Conservation (phyloP, 1,140 invertebrate genomes). For the Lordiphosa clarofinis region DNA sequence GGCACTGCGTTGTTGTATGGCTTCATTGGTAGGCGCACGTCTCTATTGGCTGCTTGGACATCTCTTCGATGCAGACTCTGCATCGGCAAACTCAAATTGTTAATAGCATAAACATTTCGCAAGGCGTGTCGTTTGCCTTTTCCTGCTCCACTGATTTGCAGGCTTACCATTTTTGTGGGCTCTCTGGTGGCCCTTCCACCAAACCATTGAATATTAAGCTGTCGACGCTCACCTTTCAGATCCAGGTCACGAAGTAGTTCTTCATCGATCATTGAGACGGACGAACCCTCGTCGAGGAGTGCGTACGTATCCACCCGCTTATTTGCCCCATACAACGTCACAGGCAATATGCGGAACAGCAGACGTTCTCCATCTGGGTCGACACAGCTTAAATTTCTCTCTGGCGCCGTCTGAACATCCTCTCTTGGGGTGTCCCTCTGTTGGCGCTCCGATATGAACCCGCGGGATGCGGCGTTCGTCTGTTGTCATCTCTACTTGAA, state of each 20-base stretch:
- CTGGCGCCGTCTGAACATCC: neutral
- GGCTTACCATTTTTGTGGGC: conserved; percentile 1
- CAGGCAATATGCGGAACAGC: conserved; percentile 1
- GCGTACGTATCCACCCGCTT: conserved; percentile 4
- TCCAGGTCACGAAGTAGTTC: conserved; percentile 1
- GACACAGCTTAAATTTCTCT: conserved; percentile 1
- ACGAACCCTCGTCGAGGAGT: neutral
- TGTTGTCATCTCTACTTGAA: neutral
- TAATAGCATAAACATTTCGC: conserved; percentile 2
- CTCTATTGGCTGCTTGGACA: conserved; percentile 1
- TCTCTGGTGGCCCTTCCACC: neutral
- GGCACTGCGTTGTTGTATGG: conserved; percentile 7
- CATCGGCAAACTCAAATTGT: conserved; percentile 15
- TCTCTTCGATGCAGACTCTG: neutral
- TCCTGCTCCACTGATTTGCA: conserved; percentile 5
- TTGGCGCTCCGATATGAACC: neutral
- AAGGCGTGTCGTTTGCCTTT: neutral
- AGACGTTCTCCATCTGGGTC: neutral
- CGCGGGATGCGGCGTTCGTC: neutral
- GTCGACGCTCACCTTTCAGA: conserved; percentile 10
- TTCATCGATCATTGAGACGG: conserved; percentile 9
- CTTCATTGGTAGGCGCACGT: conserved; percentile 1
- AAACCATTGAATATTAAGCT: conserved; percentile 11
- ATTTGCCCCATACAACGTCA: conserved; percentile 1
- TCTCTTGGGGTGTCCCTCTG: neutral